These are phyloP conservation scores for Tetragonula clypearis DNA, from an alignment of 1,140 invertebrate genomes.

Conservation along the genomic window DNA sequence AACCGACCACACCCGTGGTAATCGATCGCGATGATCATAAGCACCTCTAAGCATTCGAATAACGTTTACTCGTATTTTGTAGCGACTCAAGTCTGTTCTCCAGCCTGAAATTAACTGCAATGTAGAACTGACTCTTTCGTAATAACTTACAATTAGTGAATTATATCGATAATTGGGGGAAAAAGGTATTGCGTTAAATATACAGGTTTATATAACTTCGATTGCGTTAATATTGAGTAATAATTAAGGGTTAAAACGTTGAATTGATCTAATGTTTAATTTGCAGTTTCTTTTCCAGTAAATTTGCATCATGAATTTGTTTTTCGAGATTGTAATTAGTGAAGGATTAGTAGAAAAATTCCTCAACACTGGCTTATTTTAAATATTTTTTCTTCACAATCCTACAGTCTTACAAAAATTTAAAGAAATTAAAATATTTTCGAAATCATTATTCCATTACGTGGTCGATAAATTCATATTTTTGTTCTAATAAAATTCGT, in stretches of 20 bases:
- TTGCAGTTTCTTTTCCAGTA: background rate
- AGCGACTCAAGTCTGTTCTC: background rate
- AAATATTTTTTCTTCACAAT: background rate
- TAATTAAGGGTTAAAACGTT: background rate
- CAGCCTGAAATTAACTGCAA: background rate
- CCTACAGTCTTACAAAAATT: too few species aligned
- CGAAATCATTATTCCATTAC: too few species aligned
- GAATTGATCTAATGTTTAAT: background rate
- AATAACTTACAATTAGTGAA: background rate
- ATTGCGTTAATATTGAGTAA: background rate
- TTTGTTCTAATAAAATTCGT: too few species aligned
- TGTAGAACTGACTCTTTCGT: background rate
- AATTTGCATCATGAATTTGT: background rate
- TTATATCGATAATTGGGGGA: background rate
- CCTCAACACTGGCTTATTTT: too few species aligned
- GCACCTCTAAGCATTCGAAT: constrained; percentile 1
- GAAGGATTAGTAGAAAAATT: too few species aligned
- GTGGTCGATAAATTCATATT: too few species aligned
- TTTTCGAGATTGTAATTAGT: background rate
- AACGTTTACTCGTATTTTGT: background rate
- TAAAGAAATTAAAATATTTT: too few species aligned
- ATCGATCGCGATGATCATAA: constrained; percentile 42
- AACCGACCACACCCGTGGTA: constrained; percentile 30
- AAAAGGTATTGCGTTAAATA: background rate
- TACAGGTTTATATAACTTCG: background rate